These are phyloP conservation scores for Otolemur garnettii DNA, from an alignment of 2,113 vertebrate genomes.

Conservation along the genomic window DNA sequence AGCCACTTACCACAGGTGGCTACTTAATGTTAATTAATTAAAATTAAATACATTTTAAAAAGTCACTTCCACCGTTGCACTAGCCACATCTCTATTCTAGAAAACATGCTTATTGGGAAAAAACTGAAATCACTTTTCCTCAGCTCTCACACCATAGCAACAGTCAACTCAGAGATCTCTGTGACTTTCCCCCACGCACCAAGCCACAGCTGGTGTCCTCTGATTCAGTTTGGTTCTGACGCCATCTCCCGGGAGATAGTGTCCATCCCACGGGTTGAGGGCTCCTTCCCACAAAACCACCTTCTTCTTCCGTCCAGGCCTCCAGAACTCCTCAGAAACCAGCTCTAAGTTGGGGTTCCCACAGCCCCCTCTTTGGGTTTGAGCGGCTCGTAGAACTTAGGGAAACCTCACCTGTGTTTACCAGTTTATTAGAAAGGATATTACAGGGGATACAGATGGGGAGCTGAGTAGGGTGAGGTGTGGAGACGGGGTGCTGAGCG, in stretches of 20 bases:
- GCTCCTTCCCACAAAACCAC: neutral
- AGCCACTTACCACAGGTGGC: neutral
- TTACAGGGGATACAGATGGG: neutral
- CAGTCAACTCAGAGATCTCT: neutral
- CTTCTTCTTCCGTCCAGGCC: neutral
- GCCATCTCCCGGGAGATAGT: neutral
- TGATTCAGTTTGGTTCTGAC: neutral
- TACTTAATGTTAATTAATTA: neutral
- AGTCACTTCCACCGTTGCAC: neutral
- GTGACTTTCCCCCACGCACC: neutral
- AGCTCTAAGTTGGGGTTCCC: neutral
- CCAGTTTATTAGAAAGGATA: neutral
- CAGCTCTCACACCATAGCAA: neutral
- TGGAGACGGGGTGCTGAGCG: neutral
- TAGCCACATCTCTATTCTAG: neutral
- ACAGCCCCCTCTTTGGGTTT: neutral
- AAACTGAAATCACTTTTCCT: neutral
- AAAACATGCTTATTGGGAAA: neutral
- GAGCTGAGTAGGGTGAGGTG: neutral
- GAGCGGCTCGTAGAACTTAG: neutral
- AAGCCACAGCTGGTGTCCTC: too few species aligned
- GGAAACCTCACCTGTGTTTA: neutral
- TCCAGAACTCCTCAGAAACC: neutral
- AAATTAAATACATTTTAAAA: neutral
- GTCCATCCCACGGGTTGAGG: neutral